phyloP scores from a whole-genome alignment of 1,140 invertebrate species.

The Tachypleus tridentatus region DNA sequence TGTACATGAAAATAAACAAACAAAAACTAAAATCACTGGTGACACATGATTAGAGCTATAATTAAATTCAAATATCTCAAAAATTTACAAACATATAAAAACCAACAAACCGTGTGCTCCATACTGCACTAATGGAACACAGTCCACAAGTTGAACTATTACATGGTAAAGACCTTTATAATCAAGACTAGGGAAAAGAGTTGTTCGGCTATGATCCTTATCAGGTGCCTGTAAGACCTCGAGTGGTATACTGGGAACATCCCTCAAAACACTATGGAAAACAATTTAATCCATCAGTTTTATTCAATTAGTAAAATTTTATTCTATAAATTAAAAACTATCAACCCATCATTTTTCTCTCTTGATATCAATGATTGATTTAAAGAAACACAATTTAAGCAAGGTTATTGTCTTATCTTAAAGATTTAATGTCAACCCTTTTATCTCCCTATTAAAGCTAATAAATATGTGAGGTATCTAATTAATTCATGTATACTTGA shows the following conservation, averaged over 20 bases:
- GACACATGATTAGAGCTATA: too few relatives aligned
- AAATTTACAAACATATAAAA: background rate
- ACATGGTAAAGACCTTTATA: conserved; percentile 86
- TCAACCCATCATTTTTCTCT: background rate
- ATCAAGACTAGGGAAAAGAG: conserved; percentile 85
- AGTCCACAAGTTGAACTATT: conserved; percentile 65
- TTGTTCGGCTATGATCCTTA: conserved; percentile 69
- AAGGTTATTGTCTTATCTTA: too few relatives aligned
- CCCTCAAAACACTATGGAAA: conserved; percentile 73
- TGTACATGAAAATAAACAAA: too few relatives aligned
- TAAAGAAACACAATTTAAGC: background rate
- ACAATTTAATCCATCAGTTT: conserved; percentile 2
- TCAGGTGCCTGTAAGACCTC: conserved; percentile 75
- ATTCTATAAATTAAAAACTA: conserved; percentile 3
- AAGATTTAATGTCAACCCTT: too few relatives aligned
- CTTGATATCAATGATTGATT: too few relatives aligned
- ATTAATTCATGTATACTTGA: too few relatives aligned
- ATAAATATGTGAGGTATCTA: too few relatives aligned
- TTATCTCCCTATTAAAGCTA: too few relatives aligned
- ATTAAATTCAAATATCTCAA: too few relatives aligned
- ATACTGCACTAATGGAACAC: conserved; percentile 66
- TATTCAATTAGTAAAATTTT: conserved; percentile 3
- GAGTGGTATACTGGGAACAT: conserved; percentile 79
- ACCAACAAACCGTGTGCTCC: conserved; percentile 55
- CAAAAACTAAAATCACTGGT: background rate